Percentiles rank a stretch among this genome's conserved stretches.
Evolutionary conservation across 1,140 invertebrate species (phyloP).

Genomic region (Nixonia krombeini): DNA sequence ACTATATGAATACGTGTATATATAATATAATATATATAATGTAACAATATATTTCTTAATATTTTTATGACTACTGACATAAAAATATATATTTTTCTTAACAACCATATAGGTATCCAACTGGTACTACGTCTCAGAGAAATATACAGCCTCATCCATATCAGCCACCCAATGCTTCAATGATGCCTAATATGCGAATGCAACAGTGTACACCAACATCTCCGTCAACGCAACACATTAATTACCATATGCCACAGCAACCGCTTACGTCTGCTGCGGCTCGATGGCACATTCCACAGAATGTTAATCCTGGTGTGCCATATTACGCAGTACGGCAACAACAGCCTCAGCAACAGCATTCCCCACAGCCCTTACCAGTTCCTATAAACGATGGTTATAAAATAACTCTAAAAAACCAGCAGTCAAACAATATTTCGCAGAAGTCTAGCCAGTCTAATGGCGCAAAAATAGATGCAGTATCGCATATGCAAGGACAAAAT

Average conservation of each 20-base stretch:
- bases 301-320: slow-evolving; percentile 52
- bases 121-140: slow-evolving; percentile 47
- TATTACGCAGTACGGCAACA: slow-evolving; percentile 45
- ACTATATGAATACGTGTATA: no score
- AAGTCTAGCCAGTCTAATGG: slow-evolving; percentile 16
- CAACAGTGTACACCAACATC: slow-evolving; percentile 57
- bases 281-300: slow-evolving; percentile 68
- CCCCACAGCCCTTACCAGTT: slow-evolving; percentile 51
- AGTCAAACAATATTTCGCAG: slow-evolving; percentile 27
- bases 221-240: slow-evolving; percentile 44
- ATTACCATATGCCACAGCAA: slow-evolving; percentile 46
- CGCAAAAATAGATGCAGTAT: slow-evolving; percentile 27
- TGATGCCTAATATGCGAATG: slow-evolving; percentile 57
- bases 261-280: slow-evolving; percentile 43
- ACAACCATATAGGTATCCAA: slow-evolving; percentile 53
- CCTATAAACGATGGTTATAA: slow-evolving; percentile 75
- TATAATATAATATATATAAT: no score
- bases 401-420: slow-evolving; percentile 75
- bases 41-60: no score
- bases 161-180: slow-evolving; percentile 52
- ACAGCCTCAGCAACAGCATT: slow-evolving; percentile 45
- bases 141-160: slow-evolving; percentile 54
- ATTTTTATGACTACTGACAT: no score
- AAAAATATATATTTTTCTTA: no score
- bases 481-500: slow-evolving; percentile 62